Base-by-base conservation (phyloP, 2,888 invertebrate genomes). In the Ephialtes manifestator region DNA sequence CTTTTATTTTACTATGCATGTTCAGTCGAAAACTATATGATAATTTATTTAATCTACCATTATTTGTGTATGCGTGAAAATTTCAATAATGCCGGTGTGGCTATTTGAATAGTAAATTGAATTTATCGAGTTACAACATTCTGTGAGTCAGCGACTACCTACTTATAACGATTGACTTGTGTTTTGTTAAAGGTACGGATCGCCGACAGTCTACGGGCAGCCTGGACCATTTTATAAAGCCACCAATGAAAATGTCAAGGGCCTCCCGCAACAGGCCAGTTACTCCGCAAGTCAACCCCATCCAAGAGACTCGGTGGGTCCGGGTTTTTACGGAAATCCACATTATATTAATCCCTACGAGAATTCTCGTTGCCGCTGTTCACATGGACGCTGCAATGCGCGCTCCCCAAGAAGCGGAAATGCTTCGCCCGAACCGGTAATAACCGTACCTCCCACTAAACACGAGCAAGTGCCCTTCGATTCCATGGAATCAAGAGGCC, bases 131-230 rank as follows among this genome's bases (percentile, higher is more conserved):
- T 24, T 24, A 24, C 1, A 24, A 24, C n/a, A n/a, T 1, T 24
- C 1, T 24, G 24, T 2, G 24, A 1, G 2, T 2, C 24, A 24
- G 24, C 1, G 24, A 24, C 24, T 24, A 31, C 31, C 35, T 8
- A 7, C 35, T 4, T 39, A 10, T 10, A 7, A 18, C 5, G n/a
- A 51, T 15, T 51, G 5, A 4, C 4, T n/a, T 18, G n/a, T 48
- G 4, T 51, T 51, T 13, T 13, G 0, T 18, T 51, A 8, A 8
- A 82, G 82, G 82, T 77, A 71, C 48, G 71, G 58, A 65, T 48
- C 48, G 11, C 70, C 70, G 2, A n/a, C 7, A 8, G 63, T 63
- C 13, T 75, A 75, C 48, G 75, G 74, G 3, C 46, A 31, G n/a
- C 28, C 46, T 20, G 15, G 4, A 58, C 39, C 55, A 8, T 4